phyloP scores from a whole-genome alignment of 2,113 vertebrate genomes.

The Thoracochromis brauschi region DNA sequence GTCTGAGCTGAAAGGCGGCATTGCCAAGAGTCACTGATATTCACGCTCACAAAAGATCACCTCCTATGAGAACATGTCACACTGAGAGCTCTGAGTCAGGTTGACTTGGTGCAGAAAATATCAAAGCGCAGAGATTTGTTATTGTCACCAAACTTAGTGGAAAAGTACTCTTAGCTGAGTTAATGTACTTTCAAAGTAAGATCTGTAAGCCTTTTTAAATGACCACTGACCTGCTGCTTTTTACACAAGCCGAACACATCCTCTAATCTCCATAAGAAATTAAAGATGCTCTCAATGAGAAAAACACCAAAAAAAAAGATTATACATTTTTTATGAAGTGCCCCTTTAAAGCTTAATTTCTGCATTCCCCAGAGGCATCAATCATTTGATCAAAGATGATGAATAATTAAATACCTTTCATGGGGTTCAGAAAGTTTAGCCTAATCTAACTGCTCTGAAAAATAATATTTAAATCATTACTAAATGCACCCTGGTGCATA shows the following conservation, averaged over 20 bases:
- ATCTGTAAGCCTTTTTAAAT: neutral
- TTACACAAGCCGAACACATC: neutral
- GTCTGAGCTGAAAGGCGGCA: neutral
- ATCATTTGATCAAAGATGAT: conserved; percentile 9
- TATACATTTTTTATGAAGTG: conserved; percentile 21
- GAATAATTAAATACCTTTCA: conserved; percentile 31
- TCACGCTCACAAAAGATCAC: neutral
- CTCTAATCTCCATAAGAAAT: neutral
- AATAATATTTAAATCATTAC: neutral
- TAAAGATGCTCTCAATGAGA: neutral
- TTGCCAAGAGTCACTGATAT: neutral
- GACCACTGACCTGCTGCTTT: neutral
- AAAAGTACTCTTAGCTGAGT: neutral
- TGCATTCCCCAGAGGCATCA: neutral
- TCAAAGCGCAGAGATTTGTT: neutral
- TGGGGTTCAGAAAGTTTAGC: conserved; percentile 24
- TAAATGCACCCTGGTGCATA: neutral
- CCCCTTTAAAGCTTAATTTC: conserved; percentile 3
- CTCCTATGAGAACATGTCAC: neutral
- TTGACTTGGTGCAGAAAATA: neutral
- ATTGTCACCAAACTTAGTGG: neutral
- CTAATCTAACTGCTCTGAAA: neutral
- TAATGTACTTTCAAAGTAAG: neutral
- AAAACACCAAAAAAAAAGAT: neutral
- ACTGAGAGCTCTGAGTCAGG: neutral